Evolutionary conservation across 2,797 vertebrate species (phyloP), one percentile per base, ranked within the genome.

Genomic region (Labroides dimidiatus): DNA sequence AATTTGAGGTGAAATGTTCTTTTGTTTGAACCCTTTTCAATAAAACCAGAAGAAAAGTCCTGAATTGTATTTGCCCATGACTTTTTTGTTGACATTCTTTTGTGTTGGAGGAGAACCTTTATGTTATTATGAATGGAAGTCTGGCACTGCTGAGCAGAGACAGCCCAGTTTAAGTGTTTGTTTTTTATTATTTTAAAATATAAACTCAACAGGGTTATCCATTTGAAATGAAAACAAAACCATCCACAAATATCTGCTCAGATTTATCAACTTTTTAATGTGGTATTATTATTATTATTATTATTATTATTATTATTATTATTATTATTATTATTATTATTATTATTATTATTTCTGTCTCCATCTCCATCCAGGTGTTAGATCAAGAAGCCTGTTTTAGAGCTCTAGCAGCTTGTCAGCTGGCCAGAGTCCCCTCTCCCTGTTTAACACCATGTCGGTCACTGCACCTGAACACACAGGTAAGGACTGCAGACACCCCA

Each of bases 401-500:
- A 84, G 72, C 82, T 62, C 68, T 87, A 50, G 82, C 56, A 11
- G 62, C 78, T 4, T 84, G 64, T 54, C 83, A 50, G 24, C 69
- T 62, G 60, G 65, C 67, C 69, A 68, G 63, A 67, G 48, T 63
- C 6, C 33, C 64, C 13, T 21, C 83, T 19, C 57, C 54, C 6
- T 19, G 56, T 70, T 48, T 68, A 51, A 69, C 85, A 19, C 87
- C 76, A 60, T 93, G 74, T 68, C 94, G 94, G 76, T 90, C 73
- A 0, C 82, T 96, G 77, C 91, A 95, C 80, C 71, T 43, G 54
- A 84, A 87, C 42, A 75, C 78, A 62, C 93, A 95, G 96, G 96
- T 98, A 88, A 92, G 90, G 12, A 4, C 47, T 7, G 9, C 24
- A 51, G 43, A 23, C 37, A 24, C 37, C 13, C 13, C 14, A 6